Evolutionary conservation across 2,113 vertebrate species (phyloP), one percentile per base, ranked within the genome.

Genomic region (Piaya cayana): DNA sequence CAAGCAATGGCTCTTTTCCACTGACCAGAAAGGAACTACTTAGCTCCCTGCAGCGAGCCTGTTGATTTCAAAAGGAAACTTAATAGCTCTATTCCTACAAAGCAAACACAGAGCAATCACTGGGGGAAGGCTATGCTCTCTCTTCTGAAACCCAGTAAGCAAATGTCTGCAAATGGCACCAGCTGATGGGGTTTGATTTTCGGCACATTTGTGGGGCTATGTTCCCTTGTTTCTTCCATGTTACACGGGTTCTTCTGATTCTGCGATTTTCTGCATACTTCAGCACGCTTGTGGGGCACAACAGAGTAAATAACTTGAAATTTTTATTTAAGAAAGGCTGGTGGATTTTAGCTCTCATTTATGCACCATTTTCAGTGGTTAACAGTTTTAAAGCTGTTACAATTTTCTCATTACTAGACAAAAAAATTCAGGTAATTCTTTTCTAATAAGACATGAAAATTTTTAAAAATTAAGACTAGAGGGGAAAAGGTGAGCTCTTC

Each of bases 1-100:
- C 52, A 88, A 90, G 79, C 68, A 74, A 70, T 49, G 82, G 79
- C 60, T 83, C 68, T 68, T 39, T 64, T 75, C 64, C 45, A 43
- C 68, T 64, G 67, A 90, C 47, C 82, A 93, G 85, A 95, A 94
- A 96, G 88, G 76, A 93, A 90, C 68, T 83, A 83, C 26, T 88
- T 68, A 88, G 68, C 60, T 93, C 85, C 56, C 82, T 83, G 68
- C 60, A 81, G 82, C 1, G 17, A 60, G 52, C 36, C 72, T 75
- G 60, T 64, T 90, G 85, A 93, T 94, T 96, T 94, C 79, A 90
- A 92, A 95, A 90, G 12, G 88, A 86, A 96, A 94, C 37, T 68
- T 70, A 86, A 88, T 56, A 95, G 59, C 60, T 86, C 47, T 47
- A 50, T 32, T 92, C 55, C 79, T 83, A 59, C 93, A 86, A 83